A percentile compares a stretch with the other conserved stretches of the same genome.
These are phyloP conservation scores for Pristionchus fissidentatus DNA, from an alignment of 2,888 invertebrate species.

Conservation along the genomic window DNA sequence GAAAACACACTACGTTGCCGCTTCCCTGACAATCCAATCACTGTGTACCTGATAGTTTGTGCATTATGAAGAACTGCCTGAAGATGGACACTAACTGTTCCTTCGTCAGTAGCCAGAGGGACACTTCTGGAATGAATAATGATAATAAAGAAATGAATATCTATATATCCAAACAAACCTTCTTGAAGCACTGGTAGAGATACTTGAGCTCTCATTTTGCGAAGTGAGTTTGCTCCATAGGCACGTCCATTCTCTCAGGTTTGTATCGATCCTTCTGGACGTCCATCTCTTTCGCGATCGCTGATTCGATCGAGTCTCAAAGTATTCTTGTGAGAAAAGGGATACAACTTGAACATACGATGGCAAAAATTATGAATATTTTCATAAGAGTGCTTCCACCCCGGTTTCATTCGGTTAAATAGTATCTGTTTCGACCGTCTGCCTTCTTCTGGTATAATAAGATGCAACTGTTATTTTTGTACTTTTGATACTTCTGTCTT, in stretches of 20 bases:
- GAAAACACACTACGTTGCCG: no score
- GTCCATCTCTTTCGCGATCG: conserved; percentile 52
- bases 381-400: no score
- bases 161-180: conserved; percentile 37
- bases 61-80: conserved; percentile 52
- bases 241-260: conserved; percentile 53
- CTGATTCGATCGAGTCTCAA: conserved; percentile 50
- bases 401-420: no score
- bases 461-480: no score
- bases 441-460: no score
- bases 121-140: conserved; percentile 55
- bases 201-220: conserved; percentile 53
- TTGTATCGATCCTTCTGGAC: conserved; percentile 52
- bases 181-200: conserved; percentile 56
- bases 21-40: no score
- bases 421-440: no score
- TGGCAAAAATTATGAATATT: no score
- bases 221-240: conserved; percentile 53
- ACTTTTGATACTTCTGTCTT: no score
- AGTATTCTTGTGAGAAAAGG: no score
- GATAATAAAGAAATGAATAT: no score
- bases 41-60: conserved; percentile 51
- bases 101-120: conserved; percentile 52
- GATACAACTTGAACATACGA: no score
- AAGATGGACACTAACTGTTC: conserved; percentile 52